Evolutionary conservation across 2,113 vertebrate species (phyloP).

Genomic region (Brachirus orientalis): DNA sequence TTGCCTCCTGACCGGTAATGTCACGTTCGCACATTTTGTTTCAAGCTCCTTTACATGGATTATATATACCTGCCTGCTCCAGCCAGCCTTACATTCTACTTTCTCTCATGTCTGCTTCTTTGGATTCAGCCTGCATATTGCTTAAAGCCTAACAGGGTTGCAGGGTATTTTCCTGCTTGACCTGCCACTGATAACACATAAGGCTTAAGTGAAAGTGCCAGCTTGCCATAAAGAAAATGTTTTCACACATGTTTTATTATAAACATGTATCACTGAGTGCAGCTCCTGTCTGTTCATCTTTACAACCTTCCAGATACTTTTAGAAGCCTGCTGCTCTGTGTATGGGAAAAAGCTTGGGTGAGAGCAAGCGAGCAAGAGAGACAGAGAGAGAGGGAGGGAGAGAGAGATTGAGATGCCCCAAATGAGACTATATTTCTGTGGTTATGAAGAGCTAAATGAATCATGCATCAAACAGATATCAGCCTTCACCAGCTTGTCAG

Average conservation of each 20-base stretch:
- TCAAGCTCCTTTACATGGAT: too few species aligned
- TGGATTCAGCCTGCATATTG: too few species aligned
- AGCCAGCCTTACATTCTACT: too few species aligned
- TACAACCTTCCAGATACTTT: neutral
- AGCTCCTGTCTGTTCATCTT: neutral
- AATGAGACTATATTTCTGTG: constrained; percentile 14
- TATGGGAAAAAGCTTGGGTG: neutral
- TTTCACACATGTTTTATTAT: neutral
- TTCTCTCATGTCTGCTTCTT: too few species aligned
- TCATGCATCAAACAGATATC: constrained; percentile 30
- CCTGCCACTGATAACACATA: neutral
- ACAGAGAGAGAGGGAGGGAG: too few species aligned
- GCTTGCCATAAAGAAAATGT: neutral
- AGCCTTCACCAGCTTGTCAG: constrained; percentile 32
- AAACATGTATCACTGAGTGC: neutral
- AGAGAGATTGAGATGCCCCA: neutral
- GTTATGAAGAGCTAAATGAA: constrained; percentile 25
- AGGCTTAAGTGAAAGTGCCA: neutral
- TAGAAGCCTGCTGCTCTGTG: neutral
- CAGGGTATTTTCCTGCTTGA: neutral
- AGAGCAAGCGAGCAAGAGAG: neutral
- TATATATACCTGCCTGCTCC: too few species aligned
- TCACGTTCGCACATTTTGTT: too few species aligned
- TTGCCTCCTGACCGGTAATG: too few species aligned
- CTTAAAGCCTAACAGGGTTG: too few species aligned